Conservation (phyloP, 2,888 invertebrate genomes). For the Fabriciana adippe region DNA sequence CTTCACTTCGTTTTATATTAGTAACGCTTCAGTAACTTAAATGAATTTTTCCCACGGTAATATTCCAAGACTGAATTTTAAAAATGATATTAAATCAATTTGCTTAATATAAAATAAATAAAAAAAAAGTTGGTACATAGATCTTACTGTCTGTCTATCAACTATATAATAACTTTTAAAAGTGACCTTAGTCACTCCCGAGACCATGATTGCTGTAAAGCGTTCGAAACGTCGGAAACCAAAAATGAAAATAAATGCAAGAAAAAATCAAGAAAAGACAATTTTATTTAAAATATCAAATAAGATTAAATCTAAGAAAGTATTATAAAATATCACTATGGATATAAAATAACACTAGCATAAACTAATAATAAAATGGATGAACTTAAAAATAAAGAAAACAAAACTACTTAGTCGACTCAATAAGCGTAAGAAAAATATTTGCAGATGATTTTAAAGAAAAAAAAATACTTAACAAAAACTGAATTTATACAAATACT, state of each 20-base stretch:
- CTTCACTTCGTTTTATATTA: constrained; percentile 38
- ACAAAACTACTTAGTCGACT: constrained; percentile 1
- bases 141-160: too few relatives aligned
- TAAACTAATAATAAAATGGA: background rate
- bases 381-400: background rate
- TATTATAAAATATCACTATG: too few relatives aligned
- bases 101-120: too few relatives aligned
- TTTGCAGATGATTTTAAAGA: constrained; percentile 3
- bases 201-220: too few relatives aligned
- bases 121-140: too few relatives aligned
- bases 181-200: too few relatives aligned
- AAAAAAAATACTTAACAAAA: constrained; percentile 14
- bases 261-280: too few relatives aligned
- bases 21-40: constrained; percentile 46
- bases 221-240: too few relatives aligned
- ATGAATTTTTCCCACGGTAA: constrained; percentile 46
- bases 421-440: constrained; percentile 13
- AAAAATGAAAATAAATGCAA: too few relatives aligned
- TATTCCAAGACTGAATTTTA: constrained; percentile 18
- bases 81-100: background rate
- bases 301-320: too few relatives aligned
- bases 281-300: too few relatives aligned
- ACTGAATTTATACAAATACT: constrained; percentile 15
- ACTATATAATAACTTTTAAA: too few relatives aligned
- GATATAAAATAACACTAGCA: background rate